A percentile compares a stretch with the other conserved stretches of the same genome.
phyloP scores from a whole-genome alignment of 2,888 invertebrate species.

The Troilus luridus region DNA sequence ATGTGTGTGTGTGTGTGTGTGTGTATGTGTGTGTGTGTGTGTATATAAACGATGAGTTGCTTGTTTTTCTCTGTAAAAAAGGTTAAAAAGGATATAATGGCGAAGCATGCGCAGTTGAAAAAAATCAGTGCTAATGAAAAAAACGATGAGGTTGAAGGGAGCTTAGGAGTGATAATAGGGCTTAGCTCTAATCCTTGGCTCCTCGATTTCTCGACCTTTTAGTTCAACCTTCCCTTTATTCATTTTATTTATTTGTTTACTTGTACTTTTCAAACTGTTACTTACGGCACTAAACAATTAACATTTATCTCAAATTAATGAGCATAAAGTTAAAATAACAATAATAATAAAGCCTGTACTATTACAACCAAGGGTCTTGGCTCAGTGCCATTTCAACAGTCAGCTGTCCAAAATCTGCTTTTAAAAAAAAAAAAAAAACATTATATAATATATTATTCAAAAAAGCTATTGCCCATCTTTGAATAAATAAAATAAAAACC shows the following conservation, averaged over 20 bases:
- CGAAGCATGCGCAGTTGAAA: not conserved
- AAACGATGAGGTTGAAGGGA: not conserved
- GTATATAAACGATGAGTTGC: too few relatives aligned
- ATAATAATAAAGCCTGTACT: too few relatives aligned
- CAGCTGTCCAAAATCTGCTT: too few relatives aligned
- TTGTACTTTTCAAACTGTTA: not conserved
- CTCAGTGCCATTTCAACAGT: too few relatives aligned
- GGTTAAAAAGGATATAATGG: not conserved
- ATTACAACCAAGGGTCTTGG: too few relatives aligned
- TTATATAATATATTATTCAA: too few relatives aligned
- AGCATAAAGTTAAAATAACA: too few relatives aligned
- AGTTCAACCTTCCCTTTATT: not conserved
- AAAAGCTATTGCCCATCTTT: too few relatives aligned
- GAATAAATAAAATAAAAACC: too few relatives aligned
- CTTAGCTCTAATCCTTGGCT: not conserved
- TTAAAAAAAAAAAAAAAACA: too few relatives aligned
- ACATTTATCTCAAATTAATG: not conserved
- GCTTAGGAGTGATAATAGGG: constrained; percentile 8
- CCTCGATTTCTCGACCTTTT: not conserved
- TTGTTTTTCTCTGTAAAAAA: not conserved
- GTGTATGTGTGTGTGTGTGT: too few relatives aligned
- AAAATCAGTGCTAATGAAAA: constrained; percentile 1
- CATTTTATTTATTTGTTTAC: constrained; percentile 7
- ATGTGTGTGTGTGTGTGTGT: too few relatives aligned
- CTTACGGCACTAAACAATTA: not conserved